These are phyloP conservation scores for Danio aesculapii DNA, from an alignment of 2,797 vertebrate genomes.

Conservation along the genomic window DNA sequence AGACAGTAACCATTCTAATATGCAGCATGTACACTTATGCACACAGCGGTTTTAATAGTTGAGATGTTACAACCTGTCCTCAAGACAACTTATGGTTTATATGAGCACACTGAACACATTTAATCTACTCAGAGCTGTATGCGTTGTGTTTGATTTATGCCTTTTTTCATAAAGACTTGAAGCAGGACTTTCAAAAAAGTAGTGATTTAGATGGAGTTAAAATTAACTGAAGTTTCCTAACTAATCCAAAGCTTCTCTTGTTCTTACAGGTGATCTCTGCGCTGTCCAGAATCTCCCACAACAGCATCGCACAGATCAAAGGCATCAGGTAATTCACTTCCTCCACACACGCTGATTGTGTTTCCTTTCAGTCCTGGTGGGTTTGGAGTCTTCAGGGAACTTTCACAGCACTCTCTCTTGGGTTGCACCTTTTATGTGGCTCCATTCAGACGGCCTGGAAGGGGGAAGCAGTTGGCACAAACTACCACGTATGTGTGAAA, in stretches of 20 bases:
- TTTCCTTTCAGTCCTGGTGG: conserved; percentile 5
- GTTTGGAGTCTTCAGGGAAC: not conserved
- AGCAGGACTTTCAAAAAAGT: not conserved
- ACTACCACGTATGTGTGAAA: conserved; percentile 46
- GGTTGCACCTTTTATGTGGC: conserved; percentile 46
- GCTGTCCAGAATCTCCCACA: conserved; percentile 93
- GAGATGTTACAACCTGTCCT: too few relatives aligned
- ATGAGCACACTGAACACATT: too few relatives aligned
- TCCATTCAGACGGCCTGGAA: conserved; percentile 22
- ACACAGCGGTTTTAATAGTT: too few relatives aligned
- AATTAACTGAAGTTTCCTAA: not conserved
- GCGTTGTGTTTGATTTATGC: too few relatives aligned
- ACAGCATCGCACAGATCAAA: conserved; percentile 94
- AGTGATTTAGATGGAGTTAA: not conserved
- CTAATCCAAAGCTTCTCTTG: conserved; percentile 51
- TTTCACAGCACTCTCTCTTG: conserved; percentile 13
- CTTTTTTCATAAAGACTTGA: too few relatives aligned
- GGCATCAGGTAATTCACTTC: conserved; percentile 90
- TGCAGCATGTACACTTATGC: too few relatives aligned
- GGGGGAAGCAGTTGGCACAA: conserved; percentile 47
- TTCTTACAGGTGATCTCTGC: conserved; percentile 92
- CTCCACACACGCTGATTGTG: conserved; percentile 7
- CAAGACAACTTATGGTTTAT: too few relatives aligned
- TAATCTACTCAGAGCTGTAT: too few relatives aligned
- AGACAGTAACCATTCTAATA: too few relatives aligned